These are phyloP conservation scores for Acanthurus tractus DNA, from an alignment of 2,797 vertebrate species.

Conservation along the genomic window DNA sequence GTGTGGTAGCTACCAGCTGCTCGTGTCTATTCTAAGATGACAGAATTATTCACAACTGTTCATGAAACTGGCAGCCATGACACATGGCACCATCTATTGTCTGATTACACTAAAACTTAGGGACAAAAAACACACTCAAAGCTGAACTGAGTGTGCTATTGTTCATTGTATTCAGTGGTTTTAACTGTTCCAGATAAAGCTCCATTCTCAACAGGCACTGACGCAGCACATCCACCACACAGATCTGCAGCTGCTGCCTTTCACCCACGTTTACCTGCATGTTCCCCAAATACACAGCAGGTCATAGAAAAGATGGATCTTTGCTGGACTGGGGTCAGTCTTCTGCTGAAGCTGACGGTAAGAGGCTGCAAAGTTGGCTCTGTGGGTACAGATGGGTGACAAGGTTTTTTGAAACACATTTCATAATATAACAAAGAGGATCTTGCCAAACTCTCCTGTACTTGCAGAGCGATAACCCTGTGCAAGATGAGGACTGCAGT, in stretches of 20 bases:
- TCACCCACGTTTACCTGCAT: slow-evolving; percentile 78
- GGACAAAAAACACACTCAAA: slow-evolving; percentile 67
- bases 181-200: slow-evolving; percentile 84
- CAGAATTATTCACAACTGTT: slow-evolving; percentile 48
- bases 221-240: slow-evolving; percentile 82
- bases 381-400: background rate
- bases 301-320: slow-evolving; percentile 67
- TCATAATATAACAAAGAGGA: slow-evolving; percentile 44
- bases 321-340: slow-evolving; percentile 48
- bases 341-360: slow-evolving; percentile 63
- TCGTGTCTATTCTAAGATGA: background rate
- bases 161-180: slow-evolving; percentile 69
- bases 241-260: slow-evolving; percentile 38
- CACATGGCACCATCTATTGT: slow-evolving; percentile 52
- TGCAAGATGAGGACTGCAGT: slow-evolving; percentile 72
- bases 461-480: slow-evolving; percentile 32
- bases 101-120: slow-evolving; percentile 57
- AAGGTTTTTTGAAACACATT: slow-evolving; percentile 21
- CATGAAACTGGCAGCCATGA: slow-evolving; percentile 47
- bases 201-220: slow-evolving; percentile 80
- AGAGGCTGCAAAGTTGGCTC: slow-evolving; percentile 35
- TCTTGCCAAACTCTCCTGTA: slow-evolving; percentile 43
- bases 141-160: slow-evolving; percentile 69
- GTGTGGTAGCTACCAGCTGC: slow-evolving; percentile 36
- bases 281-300: slow-evolving; percentile 68